Evolutionary conservation across 2,888 invertebrate species (phyloP).

Genomic region (Stomorhina lunata): DNA sequence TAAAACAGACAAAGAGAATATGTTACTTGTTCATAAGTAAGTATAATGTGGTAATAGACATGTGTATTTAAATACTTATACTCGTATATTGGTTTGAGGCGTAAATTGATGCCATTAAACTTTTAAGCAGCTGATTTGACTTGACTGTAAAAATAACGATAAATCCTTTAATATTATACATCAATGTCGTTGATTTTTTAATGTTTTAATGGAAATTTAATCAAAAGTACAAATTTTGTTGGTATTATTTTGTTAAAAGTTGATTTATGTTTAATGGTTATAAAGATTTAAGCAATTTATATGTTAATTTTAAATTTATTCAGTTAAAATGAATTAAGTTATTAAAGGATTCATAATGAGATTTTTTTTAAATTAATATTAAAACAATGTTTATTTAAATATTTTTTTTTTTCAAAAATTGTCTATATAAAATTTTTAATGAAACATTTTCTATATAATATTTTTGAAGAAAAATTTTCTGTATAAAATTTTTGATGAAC

Average conservation of each 20-base stretch:
- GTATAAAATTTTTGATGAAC: too few species aligned
- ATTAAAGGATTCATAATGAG: too few species aligned
- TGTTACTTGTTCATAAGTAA: background rate
- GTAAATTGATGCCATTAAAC: background rate
- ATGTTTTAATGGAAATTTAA: constrained; percentile 5
- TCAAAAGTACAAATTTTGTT: too few species aligned
- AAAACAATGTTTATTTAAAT: too few species aligned
- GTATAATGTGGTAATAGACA: constrained; percentile 3
- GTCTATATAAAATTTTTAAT: too few species aligned
- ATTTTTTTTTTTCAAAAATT: too few species aligned
- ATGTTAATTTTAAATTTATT: background rate
- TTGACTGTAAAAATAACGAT: background rate
- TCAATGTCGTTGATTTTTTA: background rate
- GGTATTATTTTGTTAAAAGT: too few species aligned
- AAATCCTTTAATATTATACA: background rate
- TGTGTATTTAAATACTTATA: constrained; percentile 2
- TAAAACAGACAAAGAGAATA: background rate
- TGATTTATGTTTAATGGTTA: background rate
- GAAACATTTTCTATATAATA: too few species aligned
- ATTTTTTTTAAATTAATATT: too few species aligned
- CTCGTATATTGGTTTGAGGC: background rate
- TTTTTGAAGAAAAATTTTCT: too few species aligned
- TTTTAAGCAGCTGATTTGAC: background rate
- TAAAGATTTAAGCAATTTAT: too few species aligned
- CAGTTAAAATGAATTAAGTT: too few species aligned